Base-by-base conservation (phyloP, 2,797 vertebrate species). In the Pyrrhura leucotis region DNA sequence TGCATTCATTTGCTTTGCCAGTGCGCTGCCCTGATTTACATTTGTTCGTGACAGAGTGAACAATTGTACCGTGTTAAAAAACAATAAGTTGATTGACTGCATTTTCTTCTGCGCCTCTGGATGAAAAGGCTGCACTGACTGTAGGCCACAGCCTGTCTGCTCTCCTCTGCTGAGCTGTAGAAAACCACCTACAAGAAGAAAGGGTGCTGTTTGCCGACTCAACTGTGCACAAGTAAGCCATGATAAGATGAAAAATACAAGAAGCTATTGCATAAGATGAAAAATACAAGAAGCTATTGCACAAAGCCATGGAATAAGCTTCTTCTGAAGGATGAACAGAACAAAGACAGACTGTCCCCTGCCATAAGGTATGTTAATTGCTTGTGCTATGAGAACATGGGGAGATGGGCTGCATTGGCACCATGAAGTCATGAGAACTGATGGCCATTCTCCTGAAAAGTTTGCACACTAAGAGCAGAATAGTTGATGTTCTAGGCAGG, bases 301-400 rank as follows among this genome's bases (percentile, higher is more conserved):
- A 72, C 20, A 77, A 54, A 86, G 63, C 22, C 31, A 25, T 6
- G 42, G 58, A 53, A 65, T 3, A 54, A 72, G 37, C 28, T 5
- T 35, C 31, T 53, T 25, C 45, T 47, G 56, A 35, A 66, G 78
- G 12, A 74, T 25, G 61, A 58, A 45, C 63, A 56, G 71, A 59
- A 10, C 37, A 58, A 31, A 85, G 68, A 7, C 4, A 31, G 76
- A 26, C 21, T 39, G 37, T 47, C 14, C 35, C 8, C 10, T 54
- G 58, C n/a, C 82, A 50, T 26, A 23, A 74, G 35, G 37, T 0
- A 0, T 12, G 11, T 45, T 91, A 6, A 14, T 31, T 62, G 35
- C n/a, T 67, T 0, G 0, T 5, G 23, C 19, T 40, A 14, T 0
- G 2, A 71, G 20, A 62, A 37, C 25, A 15, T 1, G n/a, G 50